These are phyloP conservation scores for Chionis minor DNA, from an alignment of 2,113 vertebrate species.

Conservation along the genomic window DNA sequence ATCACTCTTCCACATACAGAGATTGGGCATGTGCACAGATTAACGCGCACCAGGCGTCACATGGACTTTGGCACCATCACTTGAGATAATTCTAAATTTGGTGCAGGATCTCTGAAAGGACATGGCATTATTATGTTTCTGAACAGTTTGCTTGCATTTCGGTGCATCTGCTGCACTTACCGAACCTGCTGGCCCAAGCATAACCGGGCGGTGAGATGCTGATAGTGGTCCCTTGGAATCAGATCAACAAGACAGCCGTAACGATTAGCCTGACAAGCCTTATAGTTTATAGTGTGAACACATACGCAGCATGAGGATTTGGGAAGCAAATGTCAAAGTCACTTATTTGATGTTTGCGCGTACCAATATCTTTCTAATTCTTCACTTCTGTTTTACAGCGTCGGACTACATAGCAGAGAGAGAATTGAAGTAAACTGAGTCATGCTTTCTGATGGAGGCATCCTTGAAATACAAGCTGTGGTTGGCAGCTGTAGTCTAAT, in stretches of 20 bases:
- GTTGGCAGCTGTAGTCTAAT: background rate
- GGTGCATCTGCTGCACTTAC: background rate
- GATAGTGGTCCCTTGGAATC: background rate
- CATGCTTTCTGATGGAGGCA: background rate
- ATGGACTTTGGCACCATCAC: background rate
- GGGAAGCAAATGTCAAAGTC: background rate
- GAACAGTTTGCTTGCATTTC: background rate
- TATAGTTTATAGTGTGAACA: background rate
- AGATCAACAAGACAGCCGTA: background rate
- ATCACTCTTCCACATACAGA: background rate
- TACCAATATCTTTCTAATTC: background rate
- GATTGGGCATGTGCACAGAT: background rate
- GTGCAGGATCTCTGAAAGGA: background rate
- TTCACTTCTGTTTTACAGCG: background rate
- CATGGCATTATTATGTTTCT: background rate
- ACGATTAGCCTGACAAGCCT: background rate
- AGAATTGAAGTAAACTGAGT: background rate
- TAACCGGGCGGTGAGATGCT: rapidly evolving
- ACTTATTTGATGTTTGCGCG: background rate
- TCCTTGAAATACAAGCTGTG: background rate
- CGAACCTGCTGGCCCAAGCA: background rate
- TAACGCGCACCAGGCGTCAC: no score
- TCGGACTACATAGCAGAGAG: background rate
- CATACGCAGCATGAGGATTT: rapidly evolving
- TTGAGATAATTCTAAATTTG: background rate